These are phyloP conservation scores for Caprella mutica DNA, from an alignment of 2,888 invertebrate species.

Conservation along the genomic window DNA sequence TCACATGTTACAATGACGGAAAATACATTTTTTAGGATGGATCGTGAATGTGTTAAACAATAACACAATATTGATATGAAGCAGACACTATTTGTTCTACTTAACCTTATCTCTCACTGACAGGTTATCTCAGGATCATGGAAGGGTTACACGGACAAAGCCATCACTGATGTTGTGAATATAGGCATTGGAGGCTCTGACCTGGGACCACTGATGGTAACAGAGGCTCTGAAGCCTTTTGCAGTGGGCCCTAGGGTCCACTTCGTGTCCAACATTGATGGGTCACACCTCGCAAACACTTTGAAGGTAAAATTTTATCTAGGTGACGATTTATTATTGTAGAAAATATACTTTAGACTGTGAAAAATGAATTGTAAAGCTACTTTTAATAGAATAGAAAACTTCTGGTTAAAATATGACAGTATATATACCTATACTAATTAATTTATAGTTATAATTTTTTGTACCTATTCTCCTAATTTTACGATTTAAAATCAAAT, in stretches of 20 bases:
- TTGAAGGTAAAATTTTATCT: constrained; percentile 51
- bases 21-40: not conserved
- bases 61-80: not conserved
- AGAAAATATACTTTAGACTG: too few relatives aligned
- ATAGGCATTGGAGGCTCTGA: constrained; percentile 99
- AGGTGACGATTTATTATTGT: not conserved
- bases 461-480: too few relatives aligned
- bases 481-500: too few relatives aligned
- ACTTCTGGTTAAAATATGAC: too few relatives aligned
- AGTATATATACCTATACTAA: too few relatives aligned
- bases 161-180: constrained; percentile 93
- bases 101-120: not conserved
- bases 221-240: constrained; percentile 89
- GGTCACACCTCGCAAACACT: constrained; percentile 91
- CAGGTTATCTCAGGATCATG: constrained; percentile 48
- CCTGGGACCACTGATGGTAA: constrained; percentile 96
- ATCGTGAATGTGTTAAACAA: not conserved
- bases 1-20: too few relatives aligned
- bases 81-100: not conserved
- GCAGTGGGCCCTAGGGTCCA: constrained; percentile 75
- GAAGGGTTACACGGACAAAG: constrained; percentile 74
- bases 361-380: too few relatives aligned
- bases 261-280: constrained; percentile 98
- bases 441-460: too few relatives aligned
- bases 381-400: not conserved